These are phyloP conservation scores for Archips xylosteana DNA, from an alignment of 2,888 invertebrate genomes.

Conservation along the genomic window DNA sequence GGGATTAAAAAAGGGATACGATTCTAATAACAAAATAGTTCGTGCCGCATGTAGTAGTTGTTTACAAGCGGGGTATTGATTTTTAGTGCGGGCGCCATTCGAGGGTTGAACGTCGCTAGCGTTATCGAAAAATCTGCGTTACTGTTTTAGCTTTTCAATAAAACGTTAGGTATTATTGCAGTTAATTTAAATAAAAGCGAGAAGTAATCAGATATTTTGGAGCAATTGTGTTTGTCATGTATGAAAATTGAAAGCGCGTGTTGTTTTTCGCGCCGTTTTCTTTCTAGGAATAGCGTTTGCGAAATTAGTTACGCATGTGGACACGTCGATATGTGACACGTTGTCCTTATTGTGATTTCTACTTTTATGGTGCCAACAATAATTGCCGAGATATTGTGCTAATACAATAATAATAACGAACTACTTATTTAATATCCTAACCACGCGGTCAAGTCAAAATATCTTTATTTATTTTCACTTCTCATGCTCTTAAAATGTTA, in stretches of 20 bases:
- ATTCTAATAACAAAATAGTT: constrained; percentile 58
- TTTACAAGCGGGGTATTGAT: constrained; percentile 83
- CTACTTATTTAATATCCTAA: too few relatives aligned
- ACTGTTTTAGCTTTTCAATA: background rate
- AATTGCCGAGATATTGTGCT: too few relatives aligned
- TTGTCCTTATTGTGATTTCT: background rate
- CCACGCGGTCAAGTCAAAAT: too few relatives aligned
- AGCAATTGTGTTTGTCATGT: background rate
- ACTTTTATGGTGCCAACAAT: too few relatives aligned
- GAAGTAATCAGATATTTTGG: background rate
- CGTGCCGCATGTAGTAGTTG: constrained; percentile 70
- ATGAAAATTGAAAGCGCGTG: background rate
- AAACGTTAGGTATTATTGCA: background rate
- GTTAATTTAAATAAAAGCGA: background rate
- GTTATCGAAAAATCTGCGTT: background rate
- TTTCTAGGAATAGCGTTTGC: background rate
- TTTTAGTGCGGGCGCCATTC: constrained; percentile 56
- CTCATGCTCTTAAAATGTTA: too few relatives aligned
- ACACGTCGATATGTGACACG: background rate
- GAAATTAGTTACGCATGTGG: background rate
- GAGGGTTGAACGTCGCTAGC: background rate
- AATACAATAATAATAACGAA: too few relatives aligned
- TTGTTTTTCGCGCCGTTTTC: background rate
- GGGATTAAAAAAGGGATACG: constrained; percentile 60
- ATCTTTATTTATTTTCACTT: too few relatives aligned